Conservation (phyloP, 2,797 vertebrate species). For the Acanthurus leucopareius region DNA sequence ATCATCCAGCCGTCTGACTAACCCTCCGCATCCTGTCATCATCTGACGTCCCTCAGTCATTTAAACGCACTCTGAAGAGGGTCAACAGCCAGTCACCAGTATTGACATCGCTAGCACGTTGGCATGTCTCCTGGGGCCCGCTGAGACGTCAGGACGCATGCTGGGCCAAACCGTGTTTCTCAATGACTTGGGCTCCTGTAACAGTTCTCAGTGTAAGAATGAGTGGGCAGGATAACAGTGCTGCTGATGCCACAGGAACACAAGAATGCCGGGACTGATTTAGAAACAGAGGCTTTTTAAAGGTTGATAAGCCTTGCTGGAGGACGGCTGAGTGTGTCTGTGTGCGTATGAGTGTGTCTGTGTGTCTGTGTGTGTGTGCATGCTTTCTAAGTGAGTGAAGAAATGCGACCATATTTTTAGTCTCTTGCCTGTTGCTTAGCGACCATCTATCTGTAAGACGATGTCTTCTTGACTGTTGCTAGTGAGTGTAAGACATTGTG, state of each 20-base stretch:
- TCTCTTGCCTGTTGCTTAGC: slow-evolving; percentile 85
- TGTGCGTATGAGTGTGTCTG: slow-evolving; percentile 19
- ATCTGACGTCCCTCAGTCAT: not conserved
- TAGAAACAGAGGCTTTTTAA: slow-evolving; percentile 64
- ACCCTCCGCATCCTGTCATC: not conserved
- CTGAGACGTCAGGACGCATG: slow-evolving; percentile 2
- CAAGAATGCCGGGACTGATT: slow-evolving; percentile 46
- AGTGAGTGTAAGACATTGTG: slow-evolving; percentile 40
- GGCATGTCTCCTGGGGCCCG: slow-evolving; percentile 19
- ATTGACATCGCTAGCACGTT: slow-evolving; percentile 9
- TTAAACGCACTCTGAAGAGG: not conserved
- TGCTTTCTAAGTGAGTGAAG: slow-evolving; percentile 53
- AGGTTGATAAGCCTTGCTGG: slow-evolving; percentile 57
- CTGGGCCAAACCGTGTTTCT: slow-evolving; percentile 41
- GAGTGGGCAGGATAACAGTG: slow-evolving; percentile 54
- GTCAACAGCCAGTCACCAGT: slow-evolving; percentile 3
- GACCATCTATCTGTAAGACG: slow-evolving; percentile 73
- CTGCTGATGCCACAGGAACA: slow-evolving; percentile 62
- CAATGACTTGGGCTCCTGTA: slow-evolving; percentile 58
- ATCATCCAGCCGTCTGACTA: not conserved
- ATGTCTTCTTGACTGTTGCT: slow-evolving; percentile 77
- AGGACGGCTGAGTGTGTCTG: slow-evolving; percentile 26
- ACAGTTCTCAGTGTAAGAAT: slow-evolving; percentile 39
- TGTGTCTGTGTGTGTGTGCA: not conserved
- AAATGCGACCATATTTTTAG: slow-evolving; percentile 82